Base-by-base conservation (phyloP, 2,888 invertebrate species). In the Orthonevra nobilis region DNA sequence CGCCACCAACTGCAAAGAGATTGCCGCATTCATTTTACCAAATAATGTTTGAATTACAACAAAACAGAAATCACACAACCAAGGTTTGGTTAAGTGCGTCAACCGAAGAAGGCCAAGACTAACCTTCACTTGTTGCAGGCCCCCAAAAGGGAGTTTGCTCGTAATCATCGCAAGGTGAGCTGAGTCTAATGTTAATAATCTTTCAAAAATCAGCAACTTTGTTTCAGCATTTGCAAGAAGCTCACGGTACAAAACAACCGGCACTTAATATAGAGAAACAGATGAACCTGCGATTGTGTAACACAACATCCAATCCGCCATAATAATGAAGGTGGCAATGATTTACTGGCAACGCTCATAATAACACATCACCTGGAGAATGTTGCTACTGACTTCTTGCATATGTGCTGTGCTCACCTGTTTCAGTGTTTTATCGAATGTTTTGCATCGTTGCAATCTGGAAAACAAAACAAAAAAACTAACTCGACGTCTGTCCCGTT, bases 321-420 rank as follows among this genome's bases (percentile, higher is more conserved):
- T 32, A 28, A 26, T 52, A 38, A 52, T 60, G 42, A 12, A 15
- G 46, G 14, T 7, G 36, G 34, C 4, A 34, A 77, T 77, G 75
- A 75, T 75, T 70, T 75, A 75, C 63, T 58, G 30, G 26, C 58
- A 46, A 61, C 10, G 20, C 69, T 52, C 26, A 10, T 40, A 17
- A 15, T 10, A 46, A 14, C 30, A 26, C 23, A 40, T 10, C 68
- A 73, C 50, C 73, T 66, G 66, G 34, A 26, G 23, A 44, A 52
- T 48, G 40, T 28, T 30, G 38, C 60, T 38, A 32, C 34, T 26
- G 7, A 52, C 26, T n/a, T n/a, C n/a, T 20, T 52, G 42, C 52
- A 14, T 20, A 64, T 38, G 19, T 17, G 36, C 9, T n/a, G 23
- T 9, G 40, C 42, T 58, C 69, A 70, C 70, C 48, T 70, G 69